phyloP scores from a whole-genome alignment of 2,113 vertebrate genomes.

The Monopterus albus region DNA sequence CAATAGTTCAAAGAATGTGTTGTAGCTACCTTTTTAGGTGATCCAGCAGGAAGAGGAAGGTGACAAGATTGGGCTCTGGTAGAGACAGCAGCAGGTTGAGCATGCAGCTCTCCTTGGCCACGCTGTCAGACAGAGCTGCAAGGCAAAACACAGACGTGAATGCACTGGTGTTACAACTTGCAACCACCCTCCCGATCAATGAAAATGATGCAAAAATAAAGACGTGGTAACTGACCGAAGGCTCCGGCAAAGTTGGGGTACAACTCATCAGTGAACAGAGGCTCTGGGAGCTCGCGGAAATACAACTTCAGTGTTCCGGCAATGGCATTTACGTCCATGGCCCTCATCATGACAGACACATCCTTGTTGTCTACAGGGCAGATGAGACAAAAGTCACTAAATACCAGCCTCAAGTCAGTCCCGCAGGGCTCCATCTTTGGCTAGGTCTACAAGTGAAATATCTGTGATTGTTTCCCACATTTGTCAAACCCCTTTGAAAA shows the following conservation, averaged over 20 bases:
- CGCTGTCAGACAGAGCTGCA: slow-evolving; percentile 92
- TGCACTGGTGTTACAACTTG: not conserved
- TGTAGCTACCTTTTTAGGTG: slow-evolving; percentile 94
- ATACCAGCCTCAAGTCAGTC: no score
- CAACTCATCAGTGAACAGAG: slow-evolving; percentile 94
- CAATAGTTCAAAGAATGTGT: not conserved
- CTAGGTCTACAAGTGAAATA: not conserved
- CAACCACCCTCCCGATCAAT: not conserved
- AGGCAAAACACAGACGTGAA: slow-evolving; percentile 13
- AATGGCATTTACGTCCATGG: slow-evolving; percentile 98
- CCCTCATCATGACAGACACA: slow-evolving; percentile 95
- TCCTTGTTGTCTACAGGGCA: slow-evolving; percentile 91
- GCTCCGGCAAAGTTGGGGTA: slow-evolving; percentile 97
- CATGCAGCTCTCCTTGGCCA: slow-evolving; percentile 99
- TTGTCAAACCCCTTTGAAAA: not conserved
- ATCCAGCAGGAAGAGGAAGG: slow-evolving; percentile 95
- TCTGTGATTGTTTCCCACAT: not conserved
- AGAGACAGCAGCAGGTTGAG: slow-evolving; percentile 94
- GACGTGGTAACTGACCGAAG: slow-evolving; percentile 84
- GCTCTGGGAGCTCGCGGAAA: slow-evolving; percentile 95
- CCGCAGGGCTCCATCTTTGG: not conserved
- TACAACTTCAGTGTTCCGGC: slow-evolving; percentile 96
- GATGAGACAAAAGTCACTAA: slow-evolving; percentile 12
- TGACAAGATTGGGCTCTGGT: slow-evolving; percentile 95
- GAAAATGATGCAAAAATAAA: not conserved